Base-by-base conservation (phyloP, 2,888 invertebrate genomes). In the Deilephila porcellus region DNA sequence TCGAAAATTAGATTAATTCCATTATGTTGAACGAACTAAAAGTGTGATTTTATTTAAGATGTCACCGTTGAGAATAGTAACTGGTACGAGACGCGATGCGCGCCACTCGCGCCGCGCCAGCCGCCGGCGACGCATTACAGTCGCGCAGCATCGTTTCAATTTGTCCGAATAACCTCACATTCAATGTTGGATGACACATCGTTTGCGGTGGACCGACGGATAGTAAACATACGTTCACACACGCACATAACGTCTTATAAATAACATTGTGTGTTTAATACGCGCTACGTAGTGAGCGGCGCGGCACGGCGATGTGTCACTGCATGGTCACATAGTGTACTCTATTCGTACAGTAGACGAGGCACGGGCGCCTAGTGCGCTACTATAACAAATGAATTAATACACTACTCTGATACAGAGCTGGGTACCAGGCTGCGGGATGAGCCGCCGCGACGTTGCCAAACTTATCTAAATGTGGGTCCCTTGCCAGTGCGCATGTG, bases 161-260 rank as follows among this genome's bases (percentile, higher is more conserved):
- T 88, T 86, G 89, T 85, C 83, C 85, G 87, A 90, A 91, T 90
- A 91, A 90, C 88, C 89, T 87, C 86, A 89, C 88, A 89, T 89
- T 89, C 86, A 90, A 91, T 88, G 89, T 86, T 85, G 88, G 89
- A 90, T 93, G 93, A 93, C 93, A 93, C 93, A 93, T 90, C 90
- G 88, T 86, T 90, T 87, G 92, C 86, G 87, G 89, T 87, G 89
- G 88, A 86, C 88, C 89, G 87, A 80, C 87, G 84, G 85, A 91
- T 93, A 93, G 94, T 93, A 93, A 94, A 93, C 93, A 91, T 83
- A 86, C 87, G 88, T 85, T 85, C 89, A 86, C 90, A 91, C 90
- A 91, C 89, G 87, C 89, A 88, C 87, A 88, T 85, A 87, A 85
- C 85, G 86, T 87, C 81, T 83, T 91, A 93, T 92, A 91, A 93